Base-by-base conservation (phyloP, 2,113 vertebrate species). In the Malurus elegans region DNA sequence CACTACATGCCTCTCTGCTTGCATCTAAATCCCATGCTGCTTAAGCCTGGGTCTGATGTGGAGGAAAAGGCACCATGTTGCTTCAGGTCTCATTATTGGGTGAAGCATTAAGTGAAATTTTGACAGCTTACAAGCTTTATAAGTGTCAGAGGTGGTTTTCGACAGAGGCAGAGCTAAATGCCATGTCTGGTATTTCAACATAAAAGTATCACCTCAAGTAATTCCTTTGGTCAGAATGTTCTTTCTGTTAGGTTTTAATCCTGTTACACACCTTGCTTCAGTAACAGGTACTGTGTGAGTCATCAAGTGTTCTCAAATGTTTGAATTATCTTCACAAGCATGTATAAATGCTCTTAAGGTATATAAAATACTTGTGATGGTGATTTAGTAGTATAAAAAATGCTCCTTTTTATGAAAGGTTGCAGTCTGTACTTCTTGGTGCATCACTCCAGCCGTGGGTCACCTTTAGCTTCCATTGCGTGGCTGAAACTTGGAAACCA, bases 121-220 rank as follows among this genome's bases (percentile, higher is more conserved):
- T 92, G 76, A 62, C 76, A 73, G 53, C 40, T 91, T 87, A 11
- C 32, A 70, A 53, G 18, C 32, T 74, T 89, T 78, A 42, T 69
- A 78, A 70, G 48, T 78, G 64, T 62, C 80, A 91, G 62, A 87
- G 44, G 32, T 64, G 24, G 31, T 79, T 96, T 93, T 65, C 71
- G 86, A 8, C 40, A 82, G 53, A 86, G 69, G 24, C 54, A 73
- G 32, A 84, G 45, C 47, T 67, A 74, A 89, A 74, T 47, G 12
- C 17, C 29, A 3, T 69, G 36, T 56, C 54, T 19, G 5, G 26
- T 79, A 56, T 66, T 93, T 88, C 58, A 73, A 14, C n/a, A 61
- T 92, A 72, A 28, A 92, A 60, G 9, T 66, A 64, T 79, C 47
- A 44, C 44, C 11, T 87, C 24, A 36, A 82, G 31, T 88, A 13